Evolutionary conservation across 2,797 vertebrate genomes (phyloP), one percentile per base, ranked within the genome.

Genomic region (Pipistrellus nathusii): DNA sequence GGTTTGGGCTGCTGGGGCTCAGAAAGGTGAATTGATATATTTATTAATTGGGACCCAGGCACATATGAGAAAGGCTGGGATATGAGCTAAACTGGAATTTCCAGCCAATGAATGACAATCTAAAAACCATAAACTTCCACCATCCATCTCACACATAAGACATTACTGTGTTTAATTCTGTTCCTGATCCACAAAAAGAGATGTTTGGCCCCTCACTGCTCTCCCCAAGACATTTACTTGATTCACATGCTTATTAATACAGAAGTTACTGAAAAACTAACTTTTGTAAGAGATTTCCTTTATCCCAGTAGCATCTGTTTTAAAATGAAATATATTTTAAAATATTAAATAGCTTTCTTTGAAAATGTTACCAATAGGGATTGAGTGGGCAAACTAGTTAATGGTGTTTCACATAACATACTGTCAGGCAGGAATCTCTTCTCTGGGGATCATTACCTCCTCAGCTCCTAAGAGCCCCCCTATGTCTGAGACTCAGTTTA

Each of bases 341-440:
- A 85, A 48, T 72, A 48, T 2, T n/a, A 27, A 55, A 78, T 25
- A 78, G 20, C 9, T 25, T 55, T 25, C 18, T 66, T 4, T 66
- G 68, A 66, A 85, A 55, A n/a, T 55, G 35, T 18, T 18, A 38
- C 44, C 55, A 10, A 23, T 20, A 46, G 68, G 18, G 18, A 13
- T 27, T 12, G 25, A 46, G 2, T 48, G 14, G 25, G 20, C 35
- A 78, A 75, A 46, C 83, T 32, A 41, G 44, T 44, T 15, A n/a
- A n/a, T 0, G 0, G 4, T 35, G 6, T 27, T 41, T 41, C 20
- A 18, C 0, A 4, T 17, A 8, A 6, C 18, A 1, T 9, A 0
- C 8, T 1, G 1, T 17, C 62, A 27, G 41, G n/a, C 53, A 41
- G 27, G 41, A 91, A 21, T 35, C 35, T 38, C 44, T 3, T 20